Percentiles rank a stretch among this genome's conserved stretches.
phyloP scores from a whole-genome alignment of 2,113 vertebrate genomes.

The human region GRCh38 chr1:69654001-69654500 shows the following conservation, averaged over 20 bases:
- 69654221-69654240: background rate
- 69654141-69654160: background rate
- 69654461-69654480: background rate
- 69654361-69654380: no score
- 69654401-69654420: background rate
- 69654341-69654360: background rate
- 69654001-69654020: background rate
- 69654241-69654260: background rate
- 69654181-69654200: constrained; percentile 11
- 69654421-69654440: background rate
- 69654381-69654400: background rate
- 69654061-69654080: background rate
- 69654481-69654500: background rate
- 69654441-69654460: background rate
- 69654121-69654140: background rate
- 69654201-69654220: background rate
- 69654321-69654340: background rate
- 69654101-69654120: background rate
- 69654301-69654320: background rate
- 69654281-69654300: background rate
- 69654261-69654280: background rate
- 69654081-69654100: background rate
- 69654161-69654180: background rate
- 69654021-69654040: background rate
- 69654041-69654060: background rate